phyloP scores from a whole-genome alignment of 1,140 invertebrate genomes.

The Drosophila paulistorum region DNA sequence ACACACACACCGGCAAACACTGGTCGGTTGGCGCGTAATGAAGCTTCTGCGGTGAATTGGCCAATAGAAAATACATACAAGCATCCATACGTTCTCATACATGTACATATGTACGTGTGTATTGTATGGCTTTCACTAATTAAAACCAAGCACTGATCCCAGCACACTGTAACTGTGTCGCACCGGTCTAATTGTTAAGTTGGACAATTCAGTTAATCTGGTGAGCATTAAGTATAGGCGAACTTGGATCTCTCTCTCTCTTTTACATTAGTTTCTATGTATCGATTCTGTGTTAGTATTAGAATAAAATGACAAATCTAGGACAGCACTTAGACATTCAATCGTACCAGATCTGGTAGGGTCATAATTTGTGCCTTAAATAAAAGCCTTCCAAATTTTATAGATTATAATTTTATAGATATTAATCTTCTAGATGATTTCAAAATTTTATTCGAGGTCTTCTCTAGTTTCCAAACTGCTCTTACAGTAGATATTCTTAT shows the following conservation, averaged over 20 bases:
- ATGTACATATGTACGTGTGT: background rate
- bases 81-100: background rate
- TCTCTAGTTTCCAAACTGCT: no score
- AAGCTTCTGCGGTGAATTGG: slow-evolving; percentile 79
- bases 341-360: no score
- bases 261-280: background rate
- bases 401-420: no score
- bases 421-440: no score
- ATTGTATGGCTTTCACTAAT: slow-evolving; percentile 66
- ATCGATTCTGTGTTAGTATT: background rate
- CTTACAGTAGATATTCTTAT: no score
- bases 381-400: no score
- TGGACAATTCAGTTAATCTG: slow-evolving; percentile 10
- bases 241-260: background rate
- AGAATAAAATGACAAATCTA: no score
- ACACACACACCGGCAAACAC: slow-evolving; percentile 39
- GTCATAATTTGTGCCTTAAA: no score
- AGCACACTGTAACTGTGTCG: slow-evolving; percentile 30
- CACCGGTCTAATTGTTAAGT: slow-evolving; percentile 2
- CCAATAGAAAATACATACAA: slow-evolving; percentile 69
- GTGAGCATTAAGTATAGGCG: background rate
- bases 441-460: no score
- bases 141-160: slow-evolving; percentile 70
- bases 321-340: no score
- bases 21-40: slow-evolving; percentile 47